These are phyloP conservation scores for Deroplatys truncata DNA, from an alignment of 2,888 invertebrate species.

Conservation along the genomic window DNA sequence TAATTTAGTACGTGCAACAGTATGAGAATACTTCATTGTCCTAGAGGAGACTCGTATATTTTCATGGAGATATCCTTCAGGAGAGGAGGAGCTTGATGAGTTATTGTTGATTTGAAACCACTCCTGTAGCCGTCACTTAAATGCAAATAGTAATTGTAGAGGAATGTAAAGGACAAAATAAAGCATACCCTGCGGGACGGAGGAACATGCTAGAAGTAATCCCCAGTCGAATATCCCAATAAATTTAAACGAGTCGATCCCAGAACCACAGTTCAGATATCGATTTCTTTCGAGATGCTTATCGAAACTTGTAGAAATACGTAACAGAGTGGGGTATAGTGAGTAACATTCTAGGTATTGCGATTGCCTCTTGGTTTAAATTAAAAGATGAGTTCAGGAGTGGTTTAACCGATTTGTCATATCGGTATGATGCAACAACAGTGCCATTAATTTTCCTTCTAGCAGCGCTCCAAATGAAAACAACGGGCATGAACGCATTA, in stretches of 20 bases:
- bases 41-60: background rate
- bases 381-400: background rate
- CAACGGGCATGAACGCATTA: too few species aligned
- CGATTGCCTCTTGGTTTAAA: background rate
- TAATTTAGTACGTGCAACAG: too few species aligned
- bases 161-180: background rate
- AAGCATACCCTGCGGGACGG: background rate
- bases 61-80: background rate
- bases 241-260: background rate
- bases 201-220: background rate
- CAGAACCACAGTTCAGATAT: background rate
- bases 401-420: background rate
- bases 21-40: background rate
- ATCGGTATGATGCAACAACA: background rate
- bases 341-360: background rate
- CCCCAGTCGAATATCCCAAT: background rate
- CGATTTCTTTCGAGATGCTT: background rate
- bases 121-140: background rate
- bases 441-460: too few species aligned
- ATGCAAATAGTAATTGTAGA: background rate
- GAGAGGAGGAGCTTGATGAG: background rate
- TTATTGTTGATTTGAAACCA: background rate
- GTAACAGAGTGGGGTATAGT: background rate
- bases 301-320: background rate
- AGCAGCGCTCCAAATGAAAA: too few species aligned